A percentile compares a stretch with the other conserved stretches of the same genome.
Conservation (phyloP, 2,888 invertebrate genomes). For the Nomada ferruginata region DNA sequence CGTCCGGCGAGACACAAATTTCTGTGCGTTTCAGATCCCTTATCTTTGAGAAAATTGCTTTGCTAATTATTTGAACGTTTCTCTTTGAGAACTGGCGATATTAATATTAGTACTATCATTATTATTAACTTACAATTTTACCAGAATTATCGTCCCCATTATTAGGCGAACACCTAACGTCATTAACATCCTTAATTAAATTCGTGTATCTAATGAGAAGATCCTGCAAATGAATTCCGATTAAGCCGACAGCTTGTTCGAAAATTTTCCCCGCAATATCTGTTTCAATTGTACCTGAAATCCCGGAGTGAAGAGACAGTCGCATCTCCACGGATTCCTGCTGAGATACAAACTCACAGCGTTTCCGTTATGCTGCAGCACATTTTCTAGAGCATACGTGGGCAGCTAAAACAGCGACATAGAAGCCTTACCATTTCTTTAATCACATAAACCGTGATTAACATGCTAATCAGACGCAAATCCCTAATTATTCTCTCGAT, state of each 20-base stretch:
- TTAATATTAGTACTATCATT: too few species aligned
- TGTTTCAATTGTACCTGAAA: slow-evolving; percentile 87
- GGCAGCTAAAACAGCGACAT: slow-evolving; percentile 87
- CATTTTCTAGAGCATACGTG: slow-evolving; percentile 92
- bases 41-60: slow-evolving; percentile 86
- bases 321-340: slow-evolving; percentile 93
- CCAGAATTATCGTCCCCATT: slow-evolving; percentile 88
- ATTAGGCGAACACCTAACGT: slow-evolving; percentile 89
- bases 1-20: slow-evolving; percentile 87
- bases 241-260: too few species aligned
- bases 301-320: slow-evolving; percentile 91
- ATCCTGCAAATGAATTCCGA: slow-evolving; percentile 78
- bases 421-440: not conserved
- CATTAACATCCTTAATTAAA: slow-evolving; percentile 89
- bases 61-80: not conserved
- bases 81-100: too few species aligned
- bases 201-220: slow-evolving; percentile 86
- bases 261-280: not conserved
- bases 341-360: slow-evolving; percentile 90
- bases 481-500: not conserved
- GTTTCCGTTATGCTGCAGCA: slow-evolving; percentile 89
- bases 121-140: slow-evolving; percentile 85
- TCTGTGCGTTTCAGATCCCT: slow-evolving; percentile 88
- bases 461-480: slow-evolving; percentile 14
- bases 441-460: slow-evolving; percentile 14